A percentile compares a stretch with the other conserved stretches of the same genome.
phyloP scores from a whole-genome alignment of 2,888 invertebrate species.

The Stegana nigrithorax region DNA sequence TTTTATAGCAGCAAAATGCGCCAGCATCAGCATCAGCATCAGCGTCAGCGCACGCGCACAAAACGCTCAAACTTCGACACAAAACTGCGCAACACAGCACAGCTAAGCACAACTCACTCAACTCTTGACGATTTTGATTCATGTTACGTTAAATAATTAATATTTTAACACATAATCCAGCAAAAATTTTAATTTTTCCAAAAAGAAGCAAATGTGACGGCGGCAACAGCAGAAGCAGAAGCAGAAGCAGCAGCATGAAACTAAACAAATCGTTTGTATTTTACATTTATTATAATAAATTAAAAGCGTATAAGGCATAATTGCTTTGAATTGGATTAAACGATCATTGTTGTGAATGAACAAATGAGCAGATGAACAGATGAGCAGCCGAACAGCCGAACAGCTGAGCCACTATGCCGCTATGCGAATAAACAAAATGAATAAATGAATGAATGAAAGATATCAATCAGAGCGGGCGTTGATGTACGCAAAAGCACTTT shows the following conservation, averaged over 20 bases:
- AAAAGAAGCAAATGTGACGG: not conserved
- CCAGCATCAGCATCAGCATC: too few relatives aligned
- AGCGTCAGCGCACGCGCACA: too few relatives aligned
- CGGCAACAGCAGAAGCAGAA: not conserved
- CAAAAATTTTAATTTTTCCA: conserved; percentile 44
- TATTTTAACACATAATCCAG: conserved; percentile 58
- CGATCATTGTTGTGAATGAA: not conserved
- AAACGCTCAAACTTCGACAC: too few relatives aligned
- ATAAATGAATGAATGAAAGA: conserved; percentile 8
- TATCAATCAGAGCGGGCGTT: conserved; percentile 7
- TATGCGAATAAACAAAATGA: too few relatives aligned
- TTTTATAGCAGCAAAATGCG: too few relatives aligned
- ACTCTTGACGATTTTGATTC: conserved; percentile 44
- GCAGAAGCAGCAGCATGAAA: conserved; percentile 9
- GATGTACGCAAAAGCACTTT: too few relatives aligned
- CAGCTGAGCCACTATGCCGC: too few relatives aligned
- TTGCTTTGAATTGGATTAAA: conserved; percentile 52
- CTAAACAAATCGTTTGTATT: conserved; percentile 45
- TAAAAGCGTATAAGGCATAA: conserved; percentile 56
- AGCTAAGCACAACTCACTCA: too few relatives aligned
- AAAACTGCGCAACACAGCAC: too few relatives aligned
- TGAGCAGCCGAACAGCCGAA: not conserved
- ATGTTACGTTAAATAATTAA: conserved; percentile 64
- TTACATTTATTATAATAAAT: conserved; percentile 66
- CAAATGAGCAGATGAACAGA: not conserved